Conservation (phyloP, 2,113 vertebrate genomes). For the Bos javanicus region DNA sequence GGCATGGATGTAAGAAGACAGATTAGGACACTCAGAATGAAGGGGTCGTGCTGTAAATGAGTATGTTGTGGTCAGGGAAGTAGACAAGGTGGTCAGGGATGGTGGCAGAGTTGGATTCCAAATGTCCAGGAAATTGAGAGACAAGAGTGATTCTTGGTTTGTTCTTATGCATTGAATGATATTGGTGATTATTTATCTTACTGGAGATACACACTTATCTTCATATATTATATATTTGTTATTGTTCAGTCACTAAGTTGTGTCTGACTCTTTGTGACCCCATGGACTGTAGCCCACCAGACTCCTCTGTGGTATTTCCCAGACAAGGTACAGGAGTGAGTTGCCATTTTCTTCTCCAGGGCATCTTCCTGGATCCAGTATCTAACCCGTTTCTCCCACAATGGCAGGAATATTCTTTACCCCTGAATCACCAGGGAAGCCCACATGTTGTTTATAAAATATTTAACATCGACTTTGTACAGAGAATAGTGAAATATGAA, state of each 20-base stretch:
- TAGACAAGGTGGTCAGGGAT: neutral
- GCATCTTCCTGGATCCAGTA: neutral
- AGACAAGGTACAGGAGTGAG: neutral
- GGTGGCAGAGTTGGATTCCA: neutral
- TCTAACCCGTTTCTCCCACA: accelerated
- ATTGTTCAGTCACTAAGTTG: accelerated
- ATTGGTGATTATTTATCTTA: neutral
- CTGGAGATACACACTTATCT: neutral
- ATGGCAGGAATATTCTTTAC: neutral
- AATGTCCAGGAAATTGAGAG: neutral
- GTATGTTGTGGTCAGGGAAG: neutral
- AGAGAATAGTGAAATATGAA: neutral
- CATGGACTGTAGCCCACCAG: neutral
- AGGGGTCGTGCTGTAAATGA: neutral
- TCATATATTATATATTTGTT: neutral
- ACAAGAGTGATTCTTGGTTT: neutral
- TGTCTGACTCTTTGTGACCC: accelerated
- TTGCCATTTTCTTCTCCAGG: neutral
- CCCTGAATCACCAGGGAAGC: neutral
- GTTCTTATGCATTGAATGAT: neutral
- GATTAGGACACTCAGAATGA: neutral
- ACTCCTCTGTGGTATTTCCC: neutral
- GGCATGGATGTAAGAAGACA: neutral
- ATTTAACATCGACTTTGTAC: neutral
- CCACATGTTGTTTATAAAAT: neutral